phyloP scores from a whole-genome alignment of 2,888 invertebrate species.

The Rhyacophila evoluta region DNA sequence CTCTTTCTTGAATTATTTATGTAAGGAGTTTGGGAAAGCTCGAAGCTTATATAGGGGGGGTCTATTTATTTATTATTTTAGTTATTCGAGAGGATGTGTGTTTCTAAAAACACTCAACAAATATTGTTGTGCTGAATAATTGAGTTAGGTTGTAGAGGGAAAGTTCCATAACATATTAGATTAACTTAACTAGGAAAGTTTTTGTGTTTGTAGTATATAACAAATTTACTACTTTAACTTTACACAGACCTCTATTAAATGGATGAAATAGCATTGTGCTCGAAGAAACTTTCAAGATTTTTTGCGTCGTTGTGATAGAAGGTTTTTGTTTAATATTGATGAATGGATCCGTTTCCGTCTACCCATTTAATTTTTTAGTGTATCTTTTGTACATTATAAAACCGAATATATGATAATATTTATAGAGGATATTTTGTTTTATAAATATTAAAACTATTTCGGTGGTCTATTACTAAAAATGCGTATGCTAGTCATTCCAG shows the following conservation, averaged over 20 bases:
- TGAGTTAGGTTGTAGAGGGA: constrained; percentile 1
- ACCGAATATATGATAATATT: no score
- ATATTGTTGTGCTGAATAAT: constrained; percentile 3
- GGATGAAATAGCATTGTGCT: neutral
- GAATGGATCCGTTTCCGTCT: no score
- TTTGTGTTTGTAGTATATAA: constrained; percentile 9
- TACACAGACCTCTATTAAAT: neutral
- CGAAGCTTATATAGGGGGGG: neutral
- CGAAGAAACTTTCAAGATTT: no score
- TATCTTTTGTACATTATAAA: no score
- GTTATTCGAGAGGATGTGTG: neutral
- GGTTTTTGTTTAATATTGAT: no score
- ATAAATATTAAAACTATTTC: no score
- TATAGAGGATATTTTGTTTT: no score
- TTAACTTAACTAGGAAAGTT: constrained; percentile 24
- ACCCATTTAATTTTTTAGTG: no score
- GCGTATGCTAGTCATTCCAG: no score
- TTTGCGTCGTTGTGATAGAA: no score
- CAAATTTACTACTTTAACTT: neutral
- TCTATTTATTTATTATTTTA: constrained; percentile 17
- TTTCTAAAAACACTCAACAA: constrained; percentile 20
- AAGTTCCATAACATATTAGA: constrained; percentile 9
- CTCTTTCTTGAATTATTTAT: constrained; percentile 3
- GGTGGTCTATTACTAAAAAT: no score
- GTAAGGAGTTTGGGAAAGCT: neutral